These are phyloP conservation scores for Meiosimyza platycephala DNA, from an alignment of 2,888 invertebrate species.

Conservation along the genomic window DNA sequence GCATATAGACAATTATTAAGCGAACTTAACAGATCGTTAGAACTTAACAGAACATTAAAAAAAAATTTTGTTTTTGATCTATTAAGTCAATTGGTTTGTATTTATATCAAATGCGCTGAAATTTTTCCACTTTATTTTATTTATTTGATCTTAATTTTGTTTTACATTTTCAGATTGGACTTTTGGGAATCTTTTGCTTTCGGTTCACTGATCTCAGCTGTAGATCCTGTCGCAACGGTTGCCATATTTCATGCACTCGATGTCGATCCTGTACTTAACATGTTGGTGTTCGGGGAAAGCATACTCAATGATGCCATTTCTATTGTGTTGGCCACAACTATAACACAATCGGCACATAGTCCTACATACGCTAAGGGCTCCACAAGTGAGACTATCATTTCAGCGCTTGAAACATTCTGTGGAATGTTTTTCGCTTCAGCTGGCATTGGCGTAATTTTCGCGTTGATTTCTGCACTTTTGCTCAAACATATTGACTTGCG, in stretches of 20 bases:
- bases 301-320: slow-evolving; percentile 96
- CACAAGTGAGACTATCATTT: slow-evolving; percentile 85
- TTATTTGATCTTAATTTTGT: slow-evolving; percentile 3
- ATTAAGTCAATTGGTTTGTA: too few relatives aligned
- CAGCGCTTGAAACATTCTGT: slow-evolving; percentile 90
- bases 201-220: slow-evolving; percentile 95
- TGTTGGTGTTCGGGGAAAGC: slow-evolving; percentile 94
- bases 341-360: slow-evolving; percentile 77
- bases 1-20: too few relatives aligned
- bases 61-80: too few relatives aligned
- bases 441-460: slow-evolving; percentile 94
- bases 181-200: slow-evolving; percentile 99
- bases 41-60: too few relatives aligned
- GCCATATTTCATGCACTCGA: slow-evolving; percentile 98
- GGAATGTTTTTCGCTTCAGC: slow-evolving; percentile 99
- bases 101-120: too few relatives aligned
- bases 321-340: slow-evolving; percentile 94
- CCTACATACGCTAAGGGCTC: slow-evolving; percentile 71
- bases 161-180: slow-evolving; percentile 77
- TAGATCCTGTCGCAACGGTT: slow-evolving; percentile 98
- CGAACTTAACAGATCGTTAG: too few relatives aligned
- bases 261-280: slow-evolving; percentile 97
- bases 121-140: neutral
- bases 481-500: slow-evolving; percentile 95
- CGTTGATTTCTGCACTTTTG: slow-evolving; percentile 89